Evolutionary conservation across 1,140 invertebrate species (phyloP).

Genomic region (Antheraea pernyi): DNA sequence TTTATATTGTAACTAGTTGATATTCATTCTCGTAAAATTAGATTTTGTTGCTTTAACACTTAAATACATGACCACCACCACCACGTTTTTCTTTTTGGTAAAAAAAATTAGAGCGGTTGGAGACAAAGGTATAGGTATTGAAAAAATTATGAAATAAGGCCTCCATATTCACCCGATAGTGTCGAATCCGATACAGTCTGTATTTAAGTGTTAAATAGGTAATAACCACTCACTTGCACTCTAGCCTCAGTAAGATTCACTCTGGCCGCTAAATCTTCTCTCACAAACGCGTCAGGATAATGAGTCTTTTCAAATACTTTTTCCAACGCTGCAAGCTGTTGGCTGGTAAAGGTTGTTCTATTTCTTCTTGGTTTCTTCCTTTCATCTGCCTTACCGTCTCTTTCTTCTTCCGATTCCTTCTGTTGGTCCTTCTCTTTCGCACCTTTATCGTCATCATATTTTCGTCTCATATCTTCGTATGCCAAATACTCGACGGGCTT

Average conservation of each 20-base stretch:
- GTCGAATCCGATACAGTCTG: too few species aligned
- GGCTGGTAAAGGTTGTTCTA: constrained; percentile 95
- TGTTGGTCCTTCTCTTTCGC: constrained; percentile 49
- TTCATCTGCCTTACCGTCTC: constrained; percentile 54
- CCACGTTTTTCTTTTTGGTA: too few species aligned
- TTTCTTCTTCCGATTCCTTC: constrained; percentile 60
- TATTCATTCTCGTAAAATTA: too few species aligned
- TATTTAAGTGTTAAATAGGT: not conserved
- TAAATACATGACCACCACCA: too few species aligned
- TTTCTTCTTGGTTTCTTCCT: constrained; percentile 91
- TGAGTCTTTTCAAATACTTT: constrained; percentile 96
- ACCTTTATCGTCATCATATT: constrained; percentile 56
- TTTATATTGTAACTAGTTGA: too few species aligned
- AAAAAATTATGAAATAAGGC: too few species aligned
- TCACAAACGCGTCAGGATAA: constrained; percentile 96
- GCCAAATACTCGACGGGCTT: constrained; percentile 60
- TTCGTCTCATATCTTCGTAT: constrained; percentile 63
- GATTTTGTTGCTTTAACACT: too few species aligned
- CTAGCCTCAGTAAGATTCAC: constrained; percentile 94
- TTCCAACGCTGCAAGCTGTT: constrained; percentile 93
- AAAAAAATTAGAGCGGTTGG: too few species aligned
- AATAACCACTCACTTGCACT: constrained; percentile 86
- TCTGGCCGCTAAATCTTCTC: constrained; percentile 93
- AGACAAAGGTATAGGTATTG: too few species aligned
- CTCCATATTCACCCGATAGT: too few species aligned